These are phyloP conservation scores for Otocyon megalotis DNA, from an alignment of 2,113 vertebrate genomes.

Conservation along the genomic window DNA sequence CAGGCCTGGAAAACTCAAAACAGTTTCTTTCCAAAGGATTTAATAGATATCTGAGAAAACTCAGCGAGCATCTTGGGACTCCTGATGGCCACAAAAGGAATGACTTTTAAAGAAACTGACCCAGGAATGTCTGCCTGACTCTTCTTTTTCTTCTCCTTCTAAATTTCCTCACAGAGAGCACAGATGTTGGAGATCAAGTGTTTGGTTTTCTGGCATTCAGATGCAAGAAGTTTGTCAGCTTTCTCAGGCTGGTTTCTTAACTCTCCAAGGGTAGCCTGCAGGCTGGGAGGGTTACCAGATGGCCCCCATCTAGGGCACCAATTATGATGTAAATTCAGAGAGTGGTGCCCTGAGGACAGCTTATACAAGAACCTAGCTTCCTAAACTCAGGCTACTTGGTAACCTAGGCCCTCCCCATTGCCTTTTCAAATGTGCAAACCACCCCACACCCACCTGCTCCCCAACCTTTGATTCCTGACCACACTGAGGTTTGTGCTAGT, in stretches of 20 bases:
- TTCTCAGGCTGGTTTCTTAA: background rate
- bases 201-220: background rate
- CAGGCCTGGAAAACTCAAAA: background rate
- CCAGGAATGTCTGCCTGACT: background rate
- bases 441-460: background rate
- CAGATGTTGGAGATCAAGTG: background rate
- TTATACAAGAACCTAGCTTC: background rate
- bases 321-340: too few species aligned
- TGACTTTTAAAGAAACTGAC: constrained; percentile 22
- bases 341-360: background rate
- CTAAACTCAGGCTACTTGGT: background rate
- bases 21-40: background rate
- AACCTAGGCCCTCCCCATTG: background rate
- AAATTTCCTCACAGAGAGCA: background rate
- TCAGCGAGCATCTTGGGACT: background rate
- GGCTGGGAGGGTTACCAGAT: background rate
- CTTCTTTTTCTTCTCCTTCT: background rate
- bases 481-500: background rate
- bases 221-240: background rate
- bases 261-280: background rate
- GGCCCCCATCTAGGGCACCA: background rate
- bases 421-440: background rate
- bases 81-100: background rate
- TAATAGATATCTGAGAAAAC: background rate
- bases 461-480: background rate